Conservation (phyloP, 1,140 invertebrate genomes). For the Hydropsyche tenuis region DNA sequence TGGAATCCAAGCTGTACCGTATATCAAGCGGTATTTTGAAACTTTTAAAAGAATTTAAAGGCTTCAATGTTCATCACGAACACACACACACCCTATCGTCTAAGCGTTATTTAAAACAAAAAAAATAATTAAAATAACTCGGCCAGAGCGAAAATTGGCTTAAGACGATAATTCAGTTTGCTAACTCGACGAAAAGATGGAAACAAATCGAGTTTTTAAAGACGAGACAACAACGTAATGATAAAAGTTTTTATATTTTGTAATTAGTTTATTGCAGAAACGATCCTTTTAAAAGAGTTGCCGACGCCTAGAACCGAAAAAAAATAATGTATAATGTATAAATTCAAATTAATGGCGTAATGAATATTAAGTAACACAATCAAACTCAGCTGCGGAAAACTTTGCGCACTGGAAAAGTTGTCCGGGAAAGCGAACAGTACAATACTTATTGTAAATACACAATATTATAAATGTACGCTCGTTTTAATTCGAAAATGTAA, state of each 20-base stretch:
- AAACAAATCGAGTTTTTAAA: slow-evolving; percentile 10
- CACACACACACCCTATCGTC: too few species aligned
- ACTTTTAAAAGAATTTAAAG: too few species aligned
- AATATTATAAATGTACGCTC: background rate
- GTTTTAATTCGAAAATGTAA: slow-evolving; percentile 5
- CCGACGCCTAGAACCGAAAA: background rate
- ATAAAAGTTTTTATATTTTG: slow-evolving; percentile 16
- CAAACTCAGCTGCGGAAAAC: slow-evolving; percentile 32
- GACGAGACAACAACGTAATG: slow-evolving; percentile 12
- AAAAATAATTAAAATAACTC: too few species aligned
- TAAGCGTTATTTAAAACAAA: too few species aligned
- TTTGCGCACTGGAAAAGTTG: slow-evolving; percentile 32
- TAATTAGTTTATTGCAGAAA: slow-evolving; percentile 21
- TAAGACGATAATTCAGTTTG: slow-evolving; percentile 1
- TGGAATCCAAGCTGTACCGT: too few species aligned
- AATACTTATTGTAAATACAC: background rate
- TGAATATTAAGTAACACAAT: slow-evolving; percentile 39
- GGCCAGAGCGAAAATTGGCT: background rate
- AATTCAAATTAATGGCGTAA: slow-evolving; percentile 31
- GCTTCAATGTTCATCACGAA: too few species aligned
- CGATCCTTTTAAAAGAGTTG: slow-evolving; percentile 5
- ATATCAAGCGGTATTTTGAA: too few species aligned
- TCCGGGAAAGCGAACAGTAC: background rate
- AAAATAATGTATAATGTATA: slow-evolving; percentile 10
- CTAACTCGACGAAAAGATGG: slow-evolving; percentile 1